Percentiles rank a stretch among this genome's conserved stretches.
Conservation (phyloP, 2,888 invertebrate genomes). For the Polia nebulosa region DNA sequence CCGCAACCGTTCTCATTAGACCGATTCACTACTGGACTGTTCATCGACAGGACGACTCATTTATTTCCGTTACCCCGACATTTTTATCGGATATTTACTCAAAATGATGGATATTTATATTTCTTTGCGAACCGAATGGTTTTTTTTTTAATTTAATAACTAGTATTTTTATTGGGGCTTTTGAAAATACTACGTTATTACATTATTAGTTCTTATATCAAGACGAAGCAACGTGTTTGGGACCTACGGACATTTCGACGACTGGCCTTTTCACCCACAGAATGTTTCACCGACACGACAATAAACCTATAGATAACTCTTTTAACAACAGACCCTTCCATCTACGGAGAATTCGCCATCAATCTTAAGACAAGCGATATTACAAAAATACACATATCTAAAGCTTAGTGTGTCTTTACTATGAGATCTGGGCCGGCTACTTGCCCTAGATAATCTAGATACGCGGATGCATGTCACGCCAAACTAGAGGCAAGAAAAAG, state of each 20-base stretch:
- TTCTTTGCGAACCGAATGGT: too few species aligned
- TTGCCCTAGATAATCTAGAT: not conserved
- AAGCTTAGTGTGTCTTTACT: constrained; percentile 6
- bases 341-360: not conserved
- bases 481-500: constrained; percentile 2
- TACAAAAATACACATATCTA: not conserved
- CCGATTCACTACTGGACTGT: not conserved
- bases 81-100: too few species aligned
- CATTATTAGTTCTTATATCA: too few species aligned
- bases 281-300: not conserved
- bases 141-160: too few species aligned
- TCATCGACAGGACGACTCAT: not conserved
- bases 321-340: not conserved
- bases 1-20: not conserved
- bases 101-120: too few species aligned
- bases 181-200: too few species aligned
- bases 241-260: not conserved
- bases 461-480: too few species aligned
- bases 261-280: not conserved
- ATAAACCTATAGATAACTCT: not conserved
- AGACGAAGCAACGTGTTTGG: too few species aligned
- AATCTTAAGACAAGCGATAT: not conserved
- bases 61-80: not conserved
- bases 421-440: not conserved
- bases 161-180: too few species aligned